A percentile compares a stretch with the other conserved stretches of the same genome.
Evolutionary conservation across 2,113 vertebrate species (phyloP).

Genomic region (Morone chrysops): DNA sequence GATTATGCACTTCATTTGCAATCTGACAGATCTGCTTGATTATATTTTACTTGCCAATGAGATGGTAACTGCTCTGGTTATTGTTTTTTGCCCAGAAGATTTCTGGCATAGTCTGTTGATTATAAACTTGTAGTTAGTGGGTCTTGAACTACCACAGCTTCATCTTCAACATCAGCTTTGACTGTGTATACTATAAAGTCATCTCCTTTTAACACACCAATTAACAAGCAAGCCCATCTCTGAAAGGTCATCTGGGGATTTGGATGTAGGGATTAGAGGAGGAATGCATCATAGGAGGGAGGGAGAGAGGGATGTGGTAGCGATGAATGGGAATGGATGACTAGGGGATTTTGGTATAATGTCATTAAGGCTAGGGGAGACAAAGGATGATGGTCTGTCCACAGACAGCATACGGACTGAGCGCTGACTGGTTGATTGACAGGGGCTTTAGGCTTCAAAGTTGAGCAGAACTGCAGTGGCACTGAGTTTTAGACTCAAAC

Average conservation of each 20-base stretch:
- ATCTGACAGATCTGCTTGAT: slow-evolving; percentile 13
- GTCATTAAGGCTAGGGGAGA: slow-evolving; percentile 75
- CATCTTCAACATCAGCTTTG: slow-evolving; percentile 25
- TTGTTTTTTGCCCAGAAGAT: not conserved
- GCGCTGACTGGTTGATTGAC: slow-evolving; percentile 54
- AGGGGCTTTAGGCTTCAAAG: slow-evolving; percentile 54
- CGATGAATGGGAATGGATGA: slow-evolving; percentile 80
- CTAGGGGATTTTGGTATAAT: slow-evolving; percentile 75
- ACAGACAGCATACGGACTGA: slow-evolving; percentile 57
- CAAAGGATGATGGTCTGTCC: slow-evolving; percentile 66
- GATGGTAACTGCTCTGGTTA: not conserved
- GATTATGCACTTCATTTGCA: slow-evolving; percentile 38
- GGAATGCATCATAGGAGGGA: slow-evolving; percentile 77
- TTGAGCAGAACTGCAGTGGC: slow-evolving; percentile 49
- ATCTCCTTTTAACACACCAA: slow-evolving; percentile 59
- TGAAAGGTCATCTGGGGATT: slow-evolving; percentile 79
- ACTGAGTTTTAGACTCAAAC: slow-evolving; percentile 28
- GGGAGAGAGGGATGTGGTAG: slow-evolving; percentile 59
- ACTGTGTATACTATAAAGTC: slow-evolving; percentile 54
- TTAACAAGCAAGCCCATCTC: slow-evolving; percentile 65
- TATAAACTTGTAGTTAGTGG: not conserved
- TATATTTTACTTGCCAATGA: slow-evolving; percentile 27
- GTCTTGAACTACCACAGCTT: slow-evolving; percentile 11
- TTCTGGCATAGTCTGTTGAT: not conserved
- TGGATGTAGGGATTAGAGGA: slow-evolving; percentile 75